Conservation (phyloP, 2,113 vertebrate genomes). For the Procapra przewalskii region DNA sequence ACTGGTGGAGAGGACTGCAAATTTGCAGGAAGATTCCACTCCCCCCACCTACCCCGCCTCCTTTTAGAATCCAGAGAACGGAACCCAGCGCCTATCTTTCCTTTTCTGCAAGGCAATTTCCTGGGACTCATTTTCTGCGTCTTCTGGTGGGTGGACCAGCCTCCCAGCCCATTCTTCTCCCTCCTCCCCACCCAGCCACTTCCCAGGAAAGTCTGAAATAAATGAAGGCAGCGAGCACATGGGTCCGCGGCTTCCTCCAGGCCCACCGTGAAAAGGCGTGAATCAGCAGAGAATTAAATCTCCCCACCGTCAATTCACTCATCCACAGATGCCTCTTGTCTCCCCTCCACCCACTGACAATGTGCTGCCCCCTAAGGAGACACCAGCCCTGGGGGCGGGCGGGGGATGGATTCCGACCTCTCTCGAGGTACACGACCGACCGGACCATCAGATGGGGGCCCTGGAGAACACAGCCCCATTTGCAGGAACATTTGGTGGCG, state of each 20-base stretch:
- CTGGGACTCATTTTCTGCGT: neutral
- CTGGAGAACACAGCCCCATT: too few species aligned
- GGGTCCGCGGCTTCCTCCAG: conserved; percentile 32
- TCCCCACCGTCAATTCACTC: neutral
- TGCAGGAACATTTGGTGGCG: neutral
- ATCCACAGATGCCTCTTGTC: accelerated
- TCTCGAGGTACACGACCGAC: neutral
- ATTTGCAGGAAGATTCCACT: neutral
- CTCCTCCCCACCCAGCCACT: neutral
- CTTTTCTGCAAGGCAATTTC: neutral
- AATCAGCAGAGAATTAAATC: neutral
- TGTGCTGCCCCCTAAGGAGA: accelerated
- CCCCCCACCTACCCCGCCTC: neutral
- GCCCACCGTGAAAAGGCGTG: conserved; percentile 46
- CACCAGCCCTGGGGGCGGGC: accelerated
- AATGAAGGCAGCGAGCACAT: neutral
- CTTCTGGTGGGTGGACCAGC: neutral
- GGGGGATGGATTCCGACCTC: neutral
- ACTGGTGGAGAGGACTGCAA: neutral
- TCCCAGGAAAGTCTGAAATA: conserved; percentile 31
- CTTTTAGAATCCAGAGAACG: neutral
- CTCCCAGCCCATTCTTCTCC: neutral
- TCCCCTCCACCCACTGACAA: neutral
- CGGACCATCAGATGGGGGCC: neutral
- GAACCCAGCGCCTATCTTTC: accelerated